phyloP scores from a whole-genome alignment of 2,113 vertebrate genomes.

The Cephalophus harveyi region DNA sequence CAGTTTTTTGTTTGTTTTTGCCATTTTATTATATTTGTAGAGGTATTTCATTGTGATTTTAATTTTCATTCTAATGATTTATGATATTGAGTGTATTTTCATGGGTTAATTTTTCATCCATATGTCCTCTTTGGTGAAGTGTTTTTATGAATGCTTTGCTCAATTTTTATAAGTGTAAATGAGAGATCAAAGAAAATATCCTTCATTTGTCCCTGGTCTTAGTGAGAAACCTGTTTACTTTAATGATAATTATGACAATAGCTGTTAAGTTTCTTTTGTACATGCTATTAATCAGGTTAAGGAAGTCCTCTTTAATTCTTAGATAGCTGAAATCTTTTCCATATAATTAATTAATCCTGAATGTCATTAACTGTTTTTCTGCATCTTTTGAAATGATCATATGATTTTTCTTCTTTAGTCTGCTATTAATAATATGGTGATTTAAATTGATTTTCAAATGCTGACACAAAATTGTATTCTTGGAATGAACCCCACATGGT shows the following conservation, averaged over 20 bases:
- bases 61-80: neutral
- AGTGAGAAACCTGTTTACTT: neutral
- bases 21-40: neutral
- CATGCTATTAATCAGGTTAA: neutral
- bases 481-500: neutral
- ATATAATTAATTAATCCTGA: neutral
- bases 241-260: neutral
- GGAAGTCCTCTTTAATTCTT: neutral
- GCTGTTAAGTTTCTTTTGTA: neutral
- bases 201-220: neutral
- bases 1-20: neutral
- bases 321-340: neutral
- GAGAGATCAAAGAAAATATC: neutral
- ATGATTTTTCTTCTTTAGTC: neutral
- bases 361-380: neutral
- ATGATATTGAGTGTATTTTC: neutral
- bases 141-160: neutral
- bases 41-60: neutral
- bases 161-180: neutral
- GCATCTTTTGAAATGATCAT: neutral
- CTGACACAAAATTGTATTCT: neutral
- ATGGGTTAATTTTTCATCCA: neutral
- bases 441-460: slow-evolving; percentile 2
- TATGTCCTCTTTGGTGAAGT: neutral
- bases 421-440: neutral